Evolutionary conservation across 35 echinoderm and acorn worm species (phyloP), one percentile per base, ranked within the genome.

Genomic region (Apostichopus japonicus): DNA sequence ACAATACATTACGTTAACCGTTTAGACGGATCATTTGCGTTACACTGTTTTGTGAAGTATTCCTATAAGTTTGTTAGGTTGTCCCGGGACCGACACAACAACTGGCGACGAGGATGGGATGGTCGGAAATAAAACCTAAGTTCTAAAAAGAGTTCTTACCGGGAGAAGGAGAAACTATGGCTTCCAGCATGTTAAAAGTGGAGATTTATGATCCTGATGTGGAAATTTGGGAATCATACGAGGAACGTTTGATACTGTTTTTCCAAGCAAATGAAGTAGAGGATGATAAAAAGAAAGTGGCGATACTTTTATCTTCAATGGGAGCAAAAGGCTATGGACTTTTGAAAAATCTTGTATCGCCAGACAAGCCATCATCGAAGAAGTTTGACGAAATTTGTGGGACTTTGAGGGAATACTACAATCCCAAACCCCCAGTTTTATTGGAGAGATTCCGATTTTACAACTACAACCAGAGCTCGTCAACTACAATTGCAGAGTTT

Each of bases 251-350:
- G 1, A 33, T 33, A 33, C 27, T 33, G 27, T 33, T 72, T 72
- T 72, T 72, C n/a, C n/a, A 72, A 72, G 70, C 70, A 72, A 83
- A 55, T 17, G 11, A 83, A 0, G 27, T 83, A 1, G 2, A 5
- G 10, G 44, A 83, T 54, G 79, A 53, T 52, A 54, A 83, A 0
- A 83, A 83, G 54, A 83, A 83, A 52, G 79, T 83, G 15, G 27
- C 8, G 7, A 14, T 83, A 83, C 51, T 53, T n/a, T 83, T 83
- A 55, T 83, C 79, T 33, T 57, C 79, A n/a, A 83, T 83, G 44
- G 79, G 79, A 53, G 79, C 78, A 80, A 80, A 80, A 22, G 78
- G 78, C 78, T 80, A 80, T 24, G 78, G 78, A 80, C 78, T 80
- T 53, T 82, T 82, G 25, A 82, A 56, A 51, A 82, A 82, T 25